These are phyloP conservation scores for Phortica okadai DNA, from an alignment of 2,888 invertebrate genomes.

Conservation along the genomic window DNA sequence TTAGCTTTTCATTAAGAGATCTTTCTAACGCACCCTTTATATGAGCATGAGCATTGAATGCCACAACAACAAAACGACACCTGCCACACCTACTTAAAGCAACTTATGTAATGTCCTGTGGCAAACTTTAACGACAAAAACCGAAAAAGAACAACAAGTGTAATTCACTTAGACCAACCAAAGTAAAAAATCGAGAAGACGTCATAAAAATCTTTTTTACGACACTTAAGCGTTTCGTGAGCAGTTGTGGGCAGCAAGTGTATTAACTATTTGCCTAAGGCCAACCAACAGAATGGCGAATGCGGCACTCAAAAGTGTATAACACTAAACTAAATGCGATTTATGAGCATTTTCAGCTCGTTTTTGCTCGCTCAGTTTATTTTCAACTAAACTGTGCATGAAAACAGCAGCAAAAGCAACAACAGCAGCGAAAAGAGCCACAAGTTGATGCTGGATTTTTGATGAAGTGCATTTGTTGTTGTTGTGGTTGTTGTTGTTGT, in stretches of 20 bases:
- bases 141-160: conserved; percentile 43
- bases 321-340: conserved; percentile 26
- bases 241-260: conserved; percentile 65
- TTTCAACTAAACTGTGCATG: conserved; percentile 69
- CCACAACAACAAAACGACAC: too few species aligned
- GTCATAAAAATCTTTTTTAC: conserved; percentile 71
- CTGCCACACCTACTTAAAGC: too few species aligned
- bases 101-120: too few species aligned
- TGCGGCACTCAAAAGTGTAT: conserved; percentile 24
- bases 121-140: conserved; percentile 38
- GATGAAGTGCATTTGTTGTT: conserved; percentile 24
- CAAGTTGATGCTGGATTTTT: conserved; percentile 21
- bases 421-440: not conserved
- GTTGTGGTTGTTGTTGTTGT: conserved; percentile 19
- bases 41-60: too few species aligned
- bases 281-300: conserved; percentile 23
- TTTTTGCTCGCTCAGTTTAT: conserved; percentile 35
- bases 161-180: conserved; percentile 43
- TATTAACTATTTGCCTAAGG: conserved; percentile 53
- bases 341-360: conserved; percentile 30
- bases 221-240: conserved; percentile 71
- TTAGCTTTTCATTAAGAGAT: too few species aligned
- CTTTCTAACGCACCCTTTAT: too few species aligned
- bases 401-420: conserved; percentile 54
- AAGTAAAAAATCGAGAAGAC: conserved; percentile 51